These are phyloP conservation scores for Scrobipalpa costella DNA, from an alignment of 2,888 invertebrate genomes.

Conservation along the genomic window DNA sequence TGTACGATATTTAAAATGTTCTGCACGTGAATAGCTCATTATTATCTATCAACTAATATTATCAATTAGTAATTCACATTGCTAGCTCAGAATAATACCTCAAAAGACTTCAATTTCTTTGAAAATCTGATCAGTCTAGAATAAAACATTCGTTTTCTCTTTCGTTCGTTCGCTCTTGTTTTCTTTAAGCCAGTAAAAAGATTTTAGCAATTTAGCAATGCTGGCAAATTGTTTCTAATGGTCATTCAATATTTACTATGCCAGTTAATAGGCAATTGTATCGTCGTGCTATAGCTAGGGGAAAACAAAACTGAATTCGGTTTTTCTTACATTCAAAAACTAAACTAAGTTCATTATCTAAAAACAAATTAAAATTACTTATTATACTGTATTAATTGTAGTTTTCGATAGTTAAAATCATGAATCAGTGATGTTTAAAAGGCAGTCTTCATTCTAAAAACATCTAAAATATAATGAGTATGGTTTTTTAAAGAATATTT, in stretches of 20 bases:
- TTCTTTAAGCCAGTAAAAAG: constrained; percentile 1
- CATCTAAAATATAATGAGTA: constrained; percentile 26
- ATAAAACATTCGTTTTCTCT: background rate
- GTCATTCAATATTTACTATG: background rate
- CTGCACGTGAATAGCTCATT: background rate
- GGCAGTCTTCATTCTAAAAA: constrained; percentile 29
- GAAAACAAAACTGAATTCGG: background rate
- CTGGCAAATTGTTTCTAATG: background rate
- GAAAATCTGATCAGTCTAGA: too few species aligned
- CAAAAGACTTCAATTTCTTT: too few species aligned
- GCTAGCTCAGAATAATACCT: too few species aligned
- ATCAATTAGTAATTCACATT: too few species aligned
- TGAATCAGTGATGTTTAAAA: constrained; percentile 32
- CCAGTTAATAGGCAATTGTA: background rate
- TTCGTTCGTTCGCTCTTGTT: background rate
- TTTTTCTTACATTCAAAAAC: constrained; percentile 9
- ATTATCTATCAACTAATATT: too few species aligned
- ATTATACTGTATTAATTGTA: constrained; percentile 7
- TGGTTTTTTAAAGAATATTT: background rate
- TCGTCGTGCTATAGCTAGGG: background rate
- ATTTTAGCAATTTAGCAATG: constrained; percentile 1
- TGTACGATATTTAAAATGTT: background rate
- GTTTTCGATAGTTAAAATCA: constrained; percentile 19
- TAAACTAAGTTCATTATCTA: constrained; percentile 8
- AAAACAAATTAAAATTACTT: constrained; percentile 5